These are phyloP conservation scores for Drosophila planitibia DNA, from an alignment of 2,888 invertebrate species.

Conservation along the genomic window DNA sequence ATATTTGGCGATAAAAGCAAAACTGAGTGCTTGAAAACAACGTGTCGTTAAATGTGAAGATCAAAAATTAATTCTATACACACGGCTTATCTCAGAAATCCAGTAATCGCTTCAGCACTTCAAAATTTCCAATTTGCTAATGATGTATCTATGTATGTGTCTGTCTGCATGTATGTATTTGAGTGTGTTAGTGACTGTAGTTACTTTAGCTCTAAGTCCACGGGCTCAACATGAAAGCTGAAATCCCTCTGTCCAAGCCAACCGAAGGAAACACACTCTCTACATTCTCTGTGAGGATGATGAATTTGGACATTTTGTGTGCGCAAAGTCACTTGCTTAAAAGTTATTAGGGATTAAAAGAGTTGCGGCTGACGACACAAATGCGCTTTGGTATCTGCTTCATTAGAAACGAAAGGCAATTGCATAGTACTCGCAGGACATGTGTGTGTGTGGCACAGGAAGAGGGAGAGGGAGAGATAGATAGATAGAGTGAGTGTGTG, in stretches of 20 bases:
- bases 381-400: conserved; percentile 67
- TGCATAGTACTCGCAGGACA: conserved; percentile 23
- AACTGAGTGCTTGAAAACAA: conserved; percentile 9
- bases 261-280: conserved; percentile 1
- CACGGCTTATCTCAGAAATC: not conserved
- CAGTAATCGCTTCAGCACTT: not conserved
- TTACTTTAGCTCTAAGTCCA: conserved; percentile 32
- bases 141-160: conserved; percentile 18
- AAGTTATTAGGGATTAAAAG: conserved; percentile 82
- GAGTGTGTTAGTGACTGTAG: not conserved
- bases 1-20: not conserved
- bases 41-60: not conserved
- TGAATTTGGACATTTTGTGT: conserved; percentile 81
- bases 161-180: not conserved
- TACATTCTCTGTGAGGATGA: conserved; percentile 55
- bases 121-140: conserved; percentile 46
- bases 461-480: not conserved
- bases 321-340: conserved; percentile 81
- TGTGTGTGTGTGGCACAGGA: conserved; percentile 6
- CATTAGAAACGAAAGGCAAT: conserved; percentile 59
- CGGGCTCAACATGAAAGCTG: conserved; percentile 50
- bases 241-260: conserved; percentile 47
- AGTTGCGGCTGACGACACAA: conserved; percentile 67
- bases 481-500: conserved; percentile 3
- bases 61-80: not conserved